Base-by-base conservation (phyloP, 2,888 invertebrate genomes). In the Cheilosia scutellata region DNA sequence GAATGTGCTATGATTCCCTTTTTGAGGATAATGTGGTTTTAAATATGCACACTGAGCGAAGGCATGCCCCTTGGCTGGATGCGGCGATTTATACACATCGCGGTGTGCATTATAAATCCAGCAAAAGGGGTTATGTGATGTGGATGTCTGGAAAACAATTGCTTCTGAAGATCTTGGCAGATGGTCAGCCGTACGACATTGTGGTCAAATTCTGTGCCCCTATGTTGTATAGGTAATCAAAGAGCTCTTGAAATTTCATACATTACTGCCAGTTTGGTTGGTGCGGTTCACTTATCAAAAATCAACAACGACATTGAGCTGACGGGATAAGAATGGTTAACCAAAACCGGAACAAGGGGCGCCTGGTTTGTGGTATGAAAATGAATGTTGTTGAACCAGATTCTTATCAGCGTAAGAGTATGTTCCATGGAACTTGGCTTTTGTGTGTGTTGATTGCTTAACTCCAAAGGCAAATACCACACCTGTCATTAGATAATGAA, bases 1-100 rank as follows among this genome's bases (percentile, higher is more conserved):
- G 86, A 86, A 86, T 86, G 86, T 86, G 86, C 86, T 57, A 58
- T 58, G 68, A 86, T 77, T 82, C 77, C 86, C 57, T 77, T 76
- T 76, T 77, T 20, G 76, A 72, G 82, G 86, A 86, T 86, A 82
- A 86, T 86, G 82, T 53, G 80, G 82, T 77, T 86, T 80, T 86
- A 82, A 86, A 86, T 82, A 86, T 82, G 76, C 76, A 44, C 65
- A 66, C 75, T 55, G 47, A 25, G 11, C 27, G 37, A 49, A 60
- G 72, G 82, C 77, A 77, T 76, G 76, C 76, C 53, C 20, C 68
- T 40, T 9, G 11, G 5, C 63, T 63, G 5, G 29, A 42, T 44
- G 63, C 44, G 42, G 42, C 75, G 62, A 76, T 76, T 82, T 76
- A 63, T 65, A 77, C 70, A 82, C 76, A 70, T 75, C 75, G 71